These are phyloP conservation scores for Numenius phaeopus DNA, from an alignment of 2,797 vertebrate genomes.

Conservation along the genomic window DNA sequence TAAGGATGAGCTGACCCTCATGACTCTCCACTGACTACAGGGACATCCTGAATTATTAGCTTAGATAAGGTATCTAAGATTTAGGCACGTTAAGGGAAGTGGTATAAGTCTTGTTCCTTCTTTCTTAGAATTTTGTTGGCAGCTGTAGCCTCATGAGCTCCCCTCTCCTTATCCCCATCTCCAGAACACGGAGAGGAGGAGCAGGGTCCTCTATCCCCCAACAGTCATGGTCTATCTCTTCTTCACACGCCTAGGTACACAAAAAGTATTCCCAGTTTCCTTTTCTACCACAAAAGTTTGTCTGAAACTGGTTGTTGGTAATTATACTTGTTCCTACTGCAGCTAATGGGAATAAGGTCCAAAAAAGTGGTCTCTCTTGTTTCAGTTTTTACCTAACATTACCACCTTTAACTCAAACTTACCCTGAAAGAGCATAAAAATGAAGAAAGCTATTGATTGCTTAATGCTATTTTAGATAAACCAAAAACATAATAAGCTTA, in stretches of 20 bases:
- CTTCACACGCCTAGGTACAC: background rate
- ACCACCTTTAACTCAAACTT: background rate
- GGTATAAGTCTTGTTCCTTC: background rate
- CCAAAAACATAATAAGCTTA: background rate
- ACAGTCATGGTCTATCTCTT: accelerated
- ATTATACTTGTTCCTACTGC: background rate
- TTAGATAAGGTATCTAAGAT: background rate
- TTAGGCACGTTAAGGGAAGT: background rate
- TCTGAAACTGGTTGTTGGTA: background rate
- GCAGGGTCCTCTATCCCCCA: background rate
- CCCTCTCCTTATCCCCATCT: background rate
- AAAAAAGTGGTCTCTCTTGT: background rate
- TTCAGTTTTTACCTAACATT: background rate
- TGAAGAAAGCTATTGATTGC: background rate
- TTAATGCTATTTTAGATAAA: background rate
- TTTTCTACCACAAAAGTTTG: background rate
- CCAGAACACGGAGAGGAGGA: background rate
- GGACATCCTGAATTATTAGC: background rate
- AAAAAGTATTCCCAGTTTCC: background rate
- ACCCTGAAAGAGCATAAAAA: background rate
- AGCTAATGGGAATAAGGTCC: background rate
- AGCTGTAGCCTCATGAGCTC: background rate
- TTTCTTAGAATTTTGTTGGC: background rate
- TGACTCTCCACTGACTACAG: background rate
- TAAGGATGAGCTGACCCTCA: background rate